Conservation (phyloP, 1,140 invertebrate species). For the Papilio machaon region DNA sequence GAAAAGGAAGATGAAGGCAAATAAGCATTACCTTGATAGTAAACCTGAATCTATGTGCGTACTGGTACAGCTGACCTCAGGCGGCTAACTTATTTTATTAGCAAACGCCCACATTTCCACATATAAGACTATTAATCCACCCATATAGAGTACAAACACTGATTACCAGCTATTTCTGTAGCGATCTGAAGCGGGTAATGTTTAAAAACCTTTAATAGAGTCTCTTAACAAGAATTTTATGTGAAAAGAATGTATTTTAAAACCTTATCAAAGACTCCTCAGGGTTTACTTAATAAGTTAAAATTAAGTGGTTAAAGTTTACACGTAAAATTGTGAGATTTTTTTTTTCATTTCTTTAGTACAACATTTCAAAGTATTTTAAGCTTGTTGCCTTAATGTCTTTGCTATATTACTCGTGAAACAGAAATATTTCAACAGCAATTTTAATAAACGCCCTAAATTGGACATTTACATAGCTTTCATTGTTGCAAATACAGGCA, state of each 20-base stretch:
- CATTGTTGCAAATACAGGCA: constrained; percentile 7
- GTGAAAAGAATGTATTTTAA: constrained; percentile 4
- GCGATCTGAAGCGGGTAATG: constrained; percentile 17
- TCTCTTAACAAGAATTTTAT: constrained; percentile 22
- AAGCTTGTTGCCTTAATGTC: too few species aligned
- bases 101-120: constrained; percentile 46
- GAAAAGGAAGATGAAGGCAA: constrained; percentile 24
- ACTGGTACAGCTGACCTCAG: constrained; percentile 35
- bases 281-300: background rate
- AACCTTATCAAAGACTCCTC: background rate
- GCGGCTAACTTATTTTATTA: constrained; percentile 46
- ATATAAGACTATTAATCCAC: constrained; percentile 37
- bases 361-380: too few species aligned
- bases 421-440: background rate
- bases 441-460: background rate
- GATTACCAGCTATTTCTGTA: constrained; percentile 33
- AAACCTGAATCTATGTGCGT: constrained; percentile 28
- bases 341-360: too few species aligned
- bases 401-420: background rate
- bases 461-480: constrained; percentile 3
- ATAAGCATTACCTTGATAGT: constrained; percentile 27
- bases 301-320: background rate
- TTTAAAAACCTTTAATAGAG: constrained; percentile 27
- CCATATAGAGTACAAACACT: constrained; percentile 32
- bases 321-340: too few species aligned